Percentiles rank a stretch among this genome's conserved stretches.
Conservation (phyloP, 2,888 invertebrate species). For the Syritta pipiens region DNA sequence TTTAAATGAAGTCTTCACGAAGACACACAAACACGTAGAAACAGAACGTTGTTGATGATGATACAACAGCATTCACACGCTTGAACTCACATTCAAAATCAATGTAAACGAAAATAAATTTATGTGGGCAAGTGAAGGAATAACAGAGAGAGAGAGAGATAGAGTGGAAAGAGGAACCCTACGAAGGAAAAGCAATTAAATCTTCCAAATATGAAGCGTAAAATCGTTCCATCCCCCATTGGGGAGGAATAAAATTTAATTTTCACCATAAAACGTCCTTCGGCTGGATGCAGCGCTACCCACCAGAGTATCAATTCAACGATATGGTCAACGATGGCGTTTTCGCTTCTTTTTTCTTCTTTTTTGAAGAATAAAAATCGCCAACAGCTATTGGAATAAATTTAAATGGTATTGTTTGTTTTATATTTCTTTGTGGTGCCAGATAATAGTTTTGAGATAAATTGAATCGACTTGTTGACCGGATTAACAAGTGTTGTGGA, state of each 20-base stretch:
- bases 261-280: conserved; percentile 31
- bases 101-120: conserved; percentile 34
- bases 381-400: conserved; percentile 47
- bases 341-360: conserved; percentile 12
- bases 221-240: conserved; percentile 36
- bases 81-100: conserved; percentile 24
- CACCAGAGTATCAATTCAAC: not conserved
- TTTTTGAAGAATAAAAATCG: conserved; percentile 24
- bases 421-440: not conserved
- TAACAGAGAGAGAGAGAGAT: too few relatives aligned
- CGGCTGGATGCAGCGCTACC: conserved; percentile 2
- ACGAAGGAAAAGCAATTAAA: conserved; percentile 52
- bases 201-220: conserved; percentile 40
- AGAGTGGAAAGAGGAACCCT: conserved; percentile 3
- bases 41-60: not conserved
- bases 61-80: not conserved
- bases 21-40: too few relatives aligned
- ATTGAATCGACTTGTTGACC: conserved; percentile 55
- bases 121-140: too few relatives aligned
- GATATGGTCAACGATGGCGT: not conserved
- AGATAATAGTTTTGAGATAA: conserved; percentile 24
- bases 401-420: conserved; percentile 15
- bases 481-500: too few relatives aligned
- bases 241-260: conserved; percentile 33
- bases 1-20: too few relatives aligned